Conservation (phyloP, 2,797 vertebrate genomes). For the Paramormyrops hopkinsi region DNA sequence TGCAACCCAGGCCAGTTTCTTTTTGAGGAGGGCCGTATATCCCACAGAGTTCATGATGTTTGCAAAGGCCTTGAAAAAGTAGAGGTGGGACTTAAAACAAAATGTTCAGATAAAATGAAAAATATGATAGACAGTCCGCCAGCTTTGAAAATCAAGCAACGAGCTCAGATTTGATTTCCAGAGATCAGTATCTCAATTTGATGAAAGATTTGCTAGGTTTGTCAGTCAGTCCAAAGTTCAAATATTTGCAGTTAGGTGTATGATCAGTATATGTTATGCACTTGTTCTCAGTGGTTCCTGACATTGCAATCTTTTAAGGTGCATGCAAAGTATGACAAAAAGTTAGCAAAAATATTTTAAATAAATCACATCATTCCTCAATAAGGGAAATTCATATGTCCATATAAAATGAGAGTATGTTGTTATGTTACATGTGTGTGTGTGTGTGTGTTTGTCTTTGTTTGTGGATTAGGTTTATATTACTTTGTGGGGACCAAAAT, state of each 20-base stretch:
- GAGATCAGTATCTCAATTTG: background rate
- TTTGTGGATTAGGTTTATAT: background rate
- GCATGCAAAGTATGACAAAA: background rate
- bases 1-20: background rate
- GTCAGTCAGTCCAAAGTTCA: background rate
- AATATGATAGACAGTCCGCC: background rate
- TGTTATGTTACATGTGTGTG: background rate
- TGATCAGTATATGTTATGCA: background rate
- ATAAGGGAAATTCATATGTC: background rate
- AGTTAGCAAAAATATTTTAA: background rate
- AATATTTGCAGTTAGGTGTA: background rate
- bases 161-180: background rate
- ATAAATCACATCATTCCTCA: background rate
- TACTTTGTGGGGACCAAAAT: background rate
- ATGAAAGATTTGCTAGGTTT: background rate
- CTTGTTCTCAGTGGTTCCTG: background rate
- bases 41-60: background rate
- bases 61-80: background rate
- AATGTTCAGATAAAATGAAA: background rate
- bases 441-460: background rate
- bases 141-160: background rate
- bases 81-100: background rate
- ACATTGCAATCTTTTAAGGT: background rate
- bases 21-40: background rate
- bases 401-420: background rate